Base-by-base conservation (phyloP, 2,888 invertebrate genomes). In the Cabera pusaria region DNA sequence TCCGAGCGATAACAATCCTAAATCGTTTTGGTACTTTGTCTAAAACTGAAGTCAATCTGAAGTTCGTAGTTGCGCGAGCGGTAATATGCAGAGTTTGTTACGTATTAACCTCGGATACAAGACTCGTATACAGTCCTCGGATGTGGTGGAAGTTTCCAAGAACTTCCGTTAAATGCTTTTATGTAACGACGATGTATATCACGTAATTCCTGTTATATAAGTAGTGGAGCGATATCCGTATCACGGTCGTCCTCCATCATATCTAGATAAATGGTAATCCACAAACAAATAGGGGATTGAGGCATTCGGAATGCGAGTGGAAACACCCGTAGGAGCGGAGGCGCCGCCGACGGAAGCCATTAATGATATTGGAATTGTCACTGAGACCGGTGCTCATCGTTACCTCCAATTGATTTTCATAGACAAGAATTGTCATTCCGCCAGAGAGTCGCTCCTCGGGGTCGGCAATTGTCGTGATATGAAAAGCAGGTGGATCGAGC, bases 401-500 rank as follows among this genome's bases (percentile, higher is more conserved):
- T 73, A 72, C 62, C 70, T 67, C 64, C 83, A 83, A 85, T 84
- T 84, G 82, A 85, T 85, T 85, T 79, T 83, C 81, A 80, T 83
- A 76, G 79, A 73, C 74, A 76, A 70, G 76, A 79, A 82, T 85
- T 82, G 77, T 79, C 75, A 82, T 84, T 82, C 79, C 68, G 68
- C 56, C 59, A 59, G 74, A 74, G 78, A 77, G 72, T 66, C 71
- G 74, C 72, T 70, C 72, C 75, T 76, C 63, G 67, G 77, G 82
- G 80, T 72, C 77, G 76, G 74, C 81, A 83, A 85, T 84, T 76
- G 84, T 81, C 83, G 80, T 83, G 82, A 84, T 83, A 85, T 83
- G 83, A 85, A 83, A 84, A 85, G 82, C 85, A 83, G 85, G 85
- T 83, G 80, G 83, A 85, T 81, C 79, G 82, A 69, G 69, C 71